A percentile compares a stretch with the other conserved stretches of the same genome.
phyloP scores from a whole-genome alignment of 2,113 vertebrate species.

The Heteronetta atricapilla region DNA sequence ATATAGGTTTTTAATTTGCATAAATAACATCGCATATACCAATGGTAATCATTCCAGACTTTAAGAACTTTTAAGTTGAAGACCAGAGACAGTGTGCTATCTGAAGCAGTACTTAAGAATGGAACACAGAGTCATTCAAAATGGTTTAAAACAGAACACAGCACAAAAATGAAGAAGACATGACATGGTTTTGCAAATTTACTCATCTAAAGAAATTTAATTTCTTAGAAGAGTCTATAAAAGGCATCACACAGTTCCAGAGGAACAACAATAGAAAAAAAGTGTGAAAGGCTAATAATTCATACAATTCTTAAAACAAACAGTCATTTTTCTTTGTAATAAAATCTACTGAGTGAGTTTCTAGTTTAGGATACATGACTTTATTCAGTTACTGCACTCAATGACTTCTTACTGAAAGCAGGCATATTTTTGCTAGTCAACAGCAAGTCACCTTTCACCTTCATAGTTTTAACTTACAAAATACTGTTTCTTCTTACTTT shows the following conservation, averaged over 20 bases:
- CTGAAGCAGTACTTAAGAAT: background rate
- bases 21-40: background rate
- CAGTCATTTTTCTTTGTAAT: background rate
- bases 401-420: background rate
- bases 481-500: conserved; percentile 81
- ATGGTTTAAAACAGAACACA: background rate
- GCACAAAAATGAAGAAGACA: background rate
- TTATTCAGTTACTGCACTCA: background rate
- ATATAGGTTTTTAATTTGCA: background rate
- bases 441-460: background rate
- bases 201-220: background rate
- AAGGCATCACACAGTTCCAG: background rate
- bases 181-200: background rate
- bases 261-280: background rate
- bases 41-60: background rate
- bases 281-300: background rate
- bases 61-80: background rate
- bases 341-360: background rate
- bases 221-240: background rate
- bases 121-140: background rate
- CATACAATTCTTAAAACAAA: background rate
- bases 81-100: background rate
- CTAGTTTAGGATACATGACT: background rate
- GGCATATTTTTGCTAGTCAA: background rate
- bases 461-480: background rate